Evolutionary conservation across 2,113 vertebrate species (phyloP), one percentile per base, ranked within the genome.

Genomic region (Gadus macrocephalus): DNA sequence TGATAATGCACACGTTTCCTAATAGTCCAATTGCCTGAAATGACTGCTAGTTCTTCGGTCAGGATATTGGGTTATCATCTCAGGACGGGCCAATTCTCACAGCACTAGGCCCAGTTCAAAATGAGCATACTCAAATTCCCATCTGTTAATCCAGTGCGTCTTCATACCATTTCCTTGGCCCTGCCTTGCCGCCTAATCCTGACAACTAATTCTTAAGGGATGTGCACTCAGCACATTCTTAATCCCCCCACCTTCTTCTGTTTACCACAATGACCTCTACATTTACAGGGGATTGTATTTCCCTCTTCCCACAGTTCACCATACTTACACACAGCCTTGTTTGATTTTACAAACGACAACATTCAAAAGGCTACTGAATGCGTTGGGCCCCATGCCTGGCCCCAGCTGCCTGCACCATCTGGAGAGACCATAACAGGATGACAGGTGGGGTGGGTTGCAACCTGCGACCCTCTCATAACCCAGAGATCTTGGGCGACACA

Each of bases 201-300:
- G 75, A 74, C 80, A 62, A 81, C 81, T 91, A 88, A 90, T 87
- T 79, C 88, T 73, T 20, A 67, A 78, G 75, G 66, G 75, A 81
- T 76, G 72, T 73, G 35, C 19, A 70, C 75, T 91, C 91, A 89
- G 90, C 89, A 86, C 73, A 83, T 88, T 85, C 78, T 86, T 90
- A 88, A 83, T 25, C 76, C 80, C 81, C 68, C 53, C 68, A 55
- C 73, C 77, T 76, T 69, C 66, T 74, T 80, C 71, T 71, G 88
- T 2, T 7, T 49, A 12, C 42, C 42, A 49, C 8, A 49, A 49
- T 49, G 81, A 89, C 88, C 88, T 79, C 62, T 75, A 81, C 76
- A 76, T 79, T 81, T 78, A 79, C 68, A 15, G 75, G 69, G 68
- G 60, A 68, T 59, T 68, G 69, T 70, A 72, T 25, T 59, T 69